A percentile compares a stretch with the other conserved stretches of the same genome.
These are phyloP conservation scores for Ptiloglossa arizonensis DNA, from an alignment of 1,140 invertebrate genomes.

Conservation along the genomic window DNA sequence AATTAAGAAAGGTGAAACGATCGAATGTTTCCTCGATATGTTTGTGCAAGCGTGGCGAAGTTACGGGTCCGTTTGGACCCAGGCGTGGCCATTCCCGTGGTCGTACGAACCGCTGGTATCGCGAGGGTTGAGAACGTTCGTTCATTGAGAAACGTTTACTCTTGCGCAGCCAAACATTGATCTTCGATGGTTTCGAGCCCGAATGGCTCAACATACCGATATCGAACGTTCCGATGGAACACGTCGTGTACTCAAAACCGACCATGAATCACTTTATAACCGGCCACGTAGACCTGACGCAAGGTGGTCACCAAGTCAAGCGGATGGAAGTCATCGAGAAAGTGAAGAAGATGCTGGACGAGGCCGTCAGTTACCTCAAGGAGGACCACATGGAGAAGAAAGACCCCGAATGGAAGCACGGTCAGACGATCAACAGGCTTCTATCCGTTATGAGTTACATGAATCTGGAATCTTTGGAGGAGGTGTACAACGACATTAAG, in stretches of 20 bases:
- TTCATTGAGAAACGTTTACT: slow-evolving; percentile 26
- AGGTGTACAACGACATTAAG: slow-evolving; percentile 66
- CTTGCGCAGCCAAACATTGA: slow-evolving; percentile 76
- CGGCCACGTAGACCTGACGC: slow-evolving; percentile 69
- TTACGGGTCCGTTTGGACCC: too few relatives aligned
- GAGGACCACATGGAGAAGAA: slow-evolving; percentile 73
- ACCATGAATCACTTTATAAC: slow-evolving; percentile 46
- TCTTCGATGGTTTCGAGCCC: slow-evolving; percentile 62
- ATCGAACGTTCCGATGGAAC: slow-evolving; percentile 48
- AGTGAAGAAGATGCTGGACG: slow-evolving; percentile 71
- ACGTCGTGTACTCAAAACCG: slow-evolving; percentile 66
- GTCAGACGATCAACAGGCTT: slow-evolving; percentile 75
- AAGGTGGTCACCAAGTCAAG: slow-evolving; percentile 71
- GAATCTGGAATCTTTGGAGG: slow-evolving; percentile 68
- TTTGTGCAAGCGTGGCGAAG: too few relatives aligned
- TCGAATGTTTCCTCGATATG: too few relatives aligned
- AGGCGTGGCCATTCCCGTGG: too few relatives aligned
- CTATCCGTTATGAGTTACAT: slow-evolving; percentile 69
- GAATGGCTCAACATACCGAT: slow-evolving; percentile 29
- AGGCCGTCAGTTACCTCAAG: slow-evolving; percentile 74
- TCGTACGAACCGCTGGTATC: too few relatives aligned
- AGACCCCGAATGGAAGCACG: slow-evolving; percentile 71
- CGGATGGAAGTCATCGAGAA: slow-evolving; percentile 63
- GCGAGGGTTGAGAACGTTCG: neutral
- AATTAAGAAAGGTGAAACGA: too few relatives aligned